phyloP scores from a whole-genome alignment of 2,888 invertebrate genomes.

The Caenorhabditis virilis region DNA sequence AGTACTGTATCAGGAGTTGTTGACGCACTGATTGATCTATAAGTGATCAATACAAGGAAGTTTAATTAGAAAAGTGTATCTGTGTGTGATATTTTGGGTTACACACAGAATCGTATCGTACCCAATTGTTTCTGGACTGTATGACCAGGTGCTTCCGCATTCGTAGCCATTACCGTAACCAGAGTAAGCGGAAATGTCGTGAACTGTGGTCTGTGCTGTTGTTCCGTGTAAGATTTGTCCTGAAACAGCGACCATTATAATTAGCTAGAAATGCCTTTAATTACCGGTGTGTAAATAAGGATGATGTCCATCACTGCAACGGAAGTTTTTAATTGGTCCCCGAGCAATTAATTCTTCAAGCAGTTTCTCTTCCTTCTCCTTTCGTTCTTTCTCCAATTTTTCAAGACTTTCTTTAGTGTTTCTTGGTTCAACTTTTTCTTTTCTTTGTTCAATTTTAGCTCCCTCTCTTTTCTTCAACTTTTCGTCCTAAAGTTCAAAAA shows the following conservation, averaged over 20 bases:
- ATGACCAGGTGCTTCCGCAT: conserved; percentile 55
- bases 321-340: conserved; percentile 60
- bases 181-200: conserved; percentile 49
- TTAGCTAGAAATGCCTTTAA: too few relatives aligned
- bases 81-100: not conserved
- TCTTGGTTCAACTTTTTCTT: too few relatives aligned
- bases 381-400: conserved; percentile 30
- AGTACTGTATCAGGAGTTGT: conserved; percentile 64
- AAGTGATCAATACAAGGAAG: conserved; percentile 1
- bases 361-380: conserved; percentile 14
- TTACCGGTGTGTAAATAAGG: conserved; percentile 45
- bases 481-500: conserved; percentile 1
- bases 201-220: conserved; percentile 39
- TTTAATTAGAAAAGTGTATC: conserved; percentile 6
- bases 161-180: conserved; percentile 57
- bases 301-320: conserved; percentile 30
- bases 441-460: too few relatives aligned
- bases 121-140: conserved; percentile 46
- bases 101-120: conserved; percentile 10
- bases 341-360: conserved; percentile 59
- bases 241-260: conserved; percentile 2
- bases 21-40: conserved; percentile 35
- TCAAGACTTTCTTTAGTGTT: conserved; percentile 8
- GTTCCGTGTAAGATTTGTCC: conserved; percentile 39
- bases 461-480: too few relatives aligned